These are phyloP conservation scores for Lithophane ornitopus DNA, from an alignment of 2,888 invertebrate species.

Conservation along the genomic window DNA sequence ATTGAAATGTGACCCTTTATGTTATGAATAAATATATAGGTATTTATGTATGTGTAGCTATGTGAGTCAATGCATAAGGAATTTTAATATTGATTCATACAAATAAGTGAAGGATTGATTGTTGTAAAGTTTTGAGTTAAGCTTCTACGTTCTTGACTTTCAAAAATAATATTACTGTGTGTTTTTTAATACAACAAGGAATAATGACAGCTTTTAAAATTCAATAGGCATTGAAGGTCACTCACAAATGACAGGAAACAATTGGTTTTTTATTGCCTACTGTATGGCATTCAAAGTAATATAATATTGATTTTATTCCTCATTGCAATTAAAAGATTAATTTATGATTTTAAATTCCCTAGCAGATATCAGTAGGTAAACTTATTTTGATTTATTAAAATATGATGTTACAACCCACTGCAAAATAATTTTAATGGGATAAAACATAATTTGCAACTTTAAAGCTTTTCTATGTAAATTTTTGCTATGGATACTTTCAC, in stretches of 20 bases:
- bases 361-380: not conserved
- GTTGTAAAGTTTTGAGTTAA: not conserved
- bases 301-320: not conserved
- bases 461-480: constrained; percentile 42
- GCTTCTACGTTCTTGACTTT: not conserved
- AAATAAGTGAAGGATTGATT: not conserved
- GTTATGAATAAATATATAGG: not conserved
- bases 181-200: not conserved
- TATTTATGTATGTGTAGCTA: not conserved
- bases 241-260: constrained; percentile 15
- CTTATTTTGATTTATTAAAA: constrained; percentile 6
- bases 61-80: not conserved
- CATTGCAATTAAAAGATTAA: not conserved
- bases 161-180: not conserved
- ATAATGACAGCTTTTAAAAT: not conserved
- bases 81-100: not conserved
- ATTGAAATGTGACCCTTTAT: constrained; percentile 40
- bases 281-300: not conserved
- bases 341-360: not conserved
- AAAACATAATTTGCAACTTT: constrained; percentile 10
- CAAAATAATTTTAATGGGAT: constrained; percentile 23
- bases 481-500: constrained; percentile 59
- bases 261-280: not conserved
- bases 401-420: constrained; percentile 7
- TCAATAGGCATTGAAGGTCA: constrained; percentile 1